Evolutionary conservation across 2,113 vertebrate species (phyloP).

Genomic region (Apodemus sylvaticus): DNA sequence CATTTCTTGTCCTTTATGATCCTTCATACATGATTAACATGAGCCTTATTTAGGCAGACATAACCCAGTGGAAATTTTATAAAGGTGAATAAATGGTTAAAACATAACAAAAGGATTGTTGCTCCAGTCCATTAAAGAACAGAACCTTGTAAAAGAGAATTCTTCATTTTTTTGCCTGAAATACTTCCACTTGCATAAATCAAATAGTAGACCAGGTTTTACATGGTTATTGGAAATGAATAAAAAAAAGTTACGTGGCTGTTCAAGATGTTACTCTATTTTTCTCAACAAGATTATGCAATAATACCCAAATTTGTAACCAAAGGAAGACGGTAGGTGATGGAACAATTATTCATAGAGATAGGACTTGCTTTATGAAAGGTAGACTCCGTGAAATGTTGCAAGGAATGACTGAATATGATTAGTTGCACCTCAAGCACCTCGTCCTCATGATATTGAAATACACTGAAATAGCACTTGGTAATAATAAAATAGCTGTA

Average conservation of each 20-base stretch:
- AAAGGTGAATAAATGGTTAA: constrained; percentile 60
- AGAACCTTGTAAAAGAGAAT: constrained; percentile 43
- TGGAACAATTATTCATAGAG: constrained; percentile 74
- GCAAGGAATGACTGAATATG: constrained; percentile 59
- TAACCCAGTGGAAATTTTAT: constrained; percentile 29
- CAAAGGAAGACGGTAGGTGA: constrained; percentile 67
- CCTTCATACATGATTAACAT: constrained; percentile 18
- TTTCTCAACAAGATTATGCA: constrained; percentile 73
- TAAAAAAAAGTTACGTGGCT: constrained; percentile 72
- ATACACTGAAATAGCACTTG: constrained; percentile 56
- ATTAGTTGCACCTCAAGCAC: constrained; percentile 60
- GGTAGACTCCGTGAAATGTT: constrained; percentile 20
- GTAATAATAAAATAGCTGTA: constrained; percentile 57
- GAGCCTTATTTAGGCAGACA: constrained; percentile 41
- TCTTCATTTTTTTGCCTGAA: constrained; percentile 69
- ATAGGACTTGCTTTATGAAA: constrained; percentile 64
- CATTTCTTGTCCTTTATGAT: constrained; percentile 40
- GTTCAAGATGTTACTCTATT: constrained; percentile 72
- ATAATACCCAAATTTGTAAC: constrained; percentile 73
- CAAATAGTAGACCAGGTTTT: constrained; percentile 59
- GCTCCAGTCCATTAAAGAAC: constrained; percentile 54
- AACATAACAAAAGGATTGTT: constrained; percentile 56
- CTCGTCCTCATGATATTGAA: constrained; percentile 67
- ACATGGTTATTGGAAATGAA: constrained; percentile 75
- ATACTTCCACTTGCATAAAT: constrained; percentile 53